Conservation (phyloP, 2,797 vertebrate genomes). For the Okamejei kenojei region DNA sequence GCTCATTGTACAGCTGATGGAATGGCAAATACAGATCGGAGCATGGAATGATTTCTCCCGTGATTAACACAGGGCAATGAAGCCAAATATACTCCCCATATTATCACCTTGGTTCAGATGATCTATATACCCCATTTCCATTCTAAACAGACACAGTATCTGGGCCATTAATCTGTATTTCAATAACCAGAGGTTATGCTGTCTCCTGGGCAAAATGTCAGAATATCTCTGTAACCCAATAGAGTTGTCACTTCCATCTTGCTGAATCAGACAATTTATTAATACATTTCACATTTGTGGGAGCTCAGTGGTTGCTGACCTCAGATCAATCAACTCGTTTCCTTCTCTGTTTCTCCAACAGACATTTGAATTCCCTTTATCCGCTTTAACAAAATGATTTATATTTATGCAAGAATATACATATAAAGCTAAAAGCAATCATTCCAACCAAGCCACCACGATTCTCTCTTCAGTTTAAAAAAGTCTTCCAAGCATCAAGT, state of each 20-base stretch:
- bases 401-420: background rate
- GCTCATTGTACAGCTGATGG: background rate
- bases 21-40: background rate
- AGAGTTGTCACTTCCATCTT: background rate
- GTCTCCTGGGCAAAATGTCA: background rate
- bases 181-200: constrained; percentile 4
- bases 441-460: background rate
- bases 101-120: background rate
- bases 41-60: background rate
- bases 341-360: background rate
- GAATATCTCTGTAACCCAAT: background rate
- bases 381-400: background rate
- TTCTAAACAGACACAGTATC: background rate
- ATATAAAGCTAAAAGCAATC: background rate
- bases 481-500: background rate
- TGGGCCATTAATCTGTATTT: background rate
- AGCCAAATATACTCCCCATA: background rate
- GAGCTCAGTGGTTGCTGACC: background rate
- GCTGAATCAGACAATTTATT: background rate
- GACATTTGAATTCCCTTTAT: background rate
- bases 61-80: background rate
- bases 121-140: constrained; percentile 7
- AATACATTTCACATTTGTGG: background rate
- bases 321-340: background rate
- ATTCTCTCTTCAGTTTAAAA: background rate